phyloP scores from a whole-genome alignment of 2,113 vertebrate species.

The Seriola dumerili region DNA sequence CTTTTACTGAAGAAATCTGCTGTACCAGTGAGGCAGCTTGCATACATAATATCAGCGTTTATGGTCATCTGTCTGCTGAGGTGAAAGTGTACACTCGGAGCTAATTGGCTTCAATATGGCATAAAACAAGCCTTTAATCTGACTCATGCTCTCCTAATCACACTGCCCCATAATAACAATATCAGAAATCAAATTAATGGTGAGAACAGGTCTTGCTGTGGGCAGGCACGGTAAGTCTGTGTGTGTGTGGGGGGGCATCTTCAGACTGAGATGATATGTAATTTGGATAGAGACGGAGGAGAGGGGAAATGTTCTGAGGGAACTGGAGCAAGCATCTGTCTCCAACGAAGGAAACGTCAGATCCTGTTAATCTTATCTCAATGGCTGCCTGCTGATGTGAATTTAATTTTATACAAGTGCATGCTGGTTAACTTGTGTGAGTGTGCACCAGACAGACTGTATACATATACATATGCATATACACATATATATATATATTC shows the following conservation, averaged over 20 bases:
- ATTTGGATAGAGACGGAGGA: constrained; percentile 53
- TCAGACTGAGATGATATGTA: constrained; percentile 64
- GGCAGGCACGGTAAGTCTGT: constrained; percentile 30
- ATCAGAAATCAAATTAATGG: constrained; percentile 69
- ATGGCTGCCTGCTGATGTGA: constrained; percentile 77
- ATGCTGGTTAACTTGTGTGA: constrained; percentile 51
- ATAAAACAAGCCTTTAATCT: constrained; percentile 65
- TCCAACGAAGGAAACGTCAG: constrained; percentile 76
- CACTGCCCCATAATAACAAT: constrained; percentile 51
- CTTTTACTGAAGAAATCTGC: constrained; percentile 6
- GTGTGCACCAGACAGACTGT: constrained; percentile 36
- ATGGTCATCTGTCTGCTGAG: constrained; percentile 52
- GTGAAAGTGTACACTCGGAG: constrained; percentile 46
- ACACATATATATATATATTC: neutral
- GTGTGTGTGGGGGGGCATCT: constrained; percentile 25
- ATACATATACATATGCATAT: constrained; percentile 25
- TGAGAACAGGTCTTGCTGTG: constrained; percentile 52
- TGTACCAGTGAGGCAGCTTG: neutral
- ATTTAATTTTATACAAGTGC: constrained; percentile 78
- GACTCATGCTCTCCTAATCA: constrained; percentile 57
- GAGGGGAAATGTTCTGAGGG: constrained; percentile 60
- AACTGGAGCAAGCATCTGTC: constrained; percentile 81
- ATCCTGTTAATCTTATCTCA: constrained; percentile 82
- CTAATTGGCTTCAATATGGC: constrained; percentile 59
- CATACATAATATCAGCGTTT: constrained; percentile 46